phyloP scores from a whole-genome alignment of 1,140 invertebrate genomes.

The Bombus vancouverensis region DNA sequence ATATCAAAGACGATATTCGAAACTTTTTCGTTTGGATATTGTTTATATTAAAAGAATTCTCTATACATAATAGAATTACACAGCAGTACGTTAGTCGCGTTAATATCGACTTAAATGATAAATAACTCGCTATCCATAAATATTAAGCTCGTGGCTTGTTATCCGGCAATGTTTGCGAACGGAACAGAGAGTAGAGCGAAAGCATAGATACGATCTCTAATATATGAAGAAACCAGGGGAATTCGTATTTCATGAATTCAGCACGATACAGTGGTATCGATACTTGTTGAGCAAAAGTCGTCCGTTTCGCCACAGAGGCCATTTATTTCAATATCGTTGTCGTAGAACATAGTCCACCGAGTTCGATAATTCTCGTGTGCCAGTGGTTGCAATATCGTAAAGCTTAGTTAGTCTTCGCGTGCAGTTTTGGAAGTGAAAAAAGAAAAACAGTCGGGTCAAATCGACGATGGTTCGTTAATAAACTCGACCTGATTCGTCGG shows the following conservation, averaged over 20 bases:
- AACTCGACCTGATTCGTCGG: background rate
- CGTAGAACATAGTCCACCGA: background rate
- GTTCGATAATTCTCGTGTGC: background rate
- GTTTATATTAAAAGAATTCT: no score
- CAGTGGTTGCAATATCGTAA: background rate
- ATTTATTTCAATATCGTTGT: background rate
- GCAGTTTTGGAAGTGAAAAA: background rate
- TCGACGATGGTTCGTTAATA: background rate
- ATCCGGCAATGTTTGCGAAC: background rate
- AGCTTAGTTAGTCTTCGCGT: background rate
- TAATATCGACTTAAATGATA: no score
- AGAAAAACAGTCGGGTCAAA: background rate
- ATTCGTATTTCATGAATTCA: background rate
- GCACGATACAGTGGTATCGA: background rate
- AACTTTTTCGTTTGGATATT: no score
- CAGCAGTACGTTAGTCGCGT: background rate
- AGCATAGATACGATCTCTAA: background rate
- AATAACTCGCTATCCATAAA: background rate
- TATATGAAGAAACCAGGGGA: background rate
- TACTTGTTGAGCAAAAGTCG: background rate
- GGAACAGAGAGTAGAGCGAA: background rate
- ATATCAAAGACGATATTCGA: no score
- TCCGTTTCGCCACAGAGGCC: background rate
- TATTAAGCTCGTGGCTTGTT: background rate
- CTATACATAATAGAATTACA: no score